Conservation (phyloP, 2,888 invertebrate genomes). For the Tetheella fluctuosa region DNA sequence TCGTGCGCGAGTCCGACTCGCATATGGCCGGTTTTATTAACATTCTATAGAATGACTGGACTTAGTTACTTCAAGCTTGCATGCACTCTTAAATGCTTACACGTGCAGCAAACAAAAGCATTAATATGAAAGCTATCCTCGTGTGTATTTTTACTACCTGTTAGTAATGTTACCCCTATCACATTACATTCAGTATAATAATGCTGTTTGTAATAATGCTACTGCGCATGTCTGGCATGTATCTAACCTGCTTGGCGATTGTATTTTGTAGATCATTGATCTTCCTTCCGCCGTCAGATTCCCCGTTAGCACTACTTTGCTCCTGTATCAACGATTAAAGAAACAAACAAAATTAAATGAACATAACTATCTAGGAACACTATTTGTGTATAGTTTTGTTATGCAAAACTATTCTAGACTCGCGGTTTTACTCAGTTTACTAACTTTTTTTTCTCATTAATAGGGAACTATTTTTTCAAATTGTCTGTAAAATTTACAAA, state of each 20-base stretch:
- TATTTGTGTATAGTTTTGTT: conserved; percentile 6
- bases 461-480: too few relatives aligned
- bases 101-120: too few relatives aligned
- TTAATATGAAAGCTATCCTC: too few relatives aligned
- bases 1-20: too few relatives aligned
- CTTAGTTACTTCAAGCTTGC: too few relatives aligned
- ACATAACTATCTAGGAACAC: conserved; percentile 22
- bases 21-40: too few relatives aligned
- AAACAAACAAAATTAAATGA: conserved; percentile 52
- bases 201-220: conserved; percentile 21
- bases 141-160: too few relatives aligned
- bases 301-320: conserved; percentile 75
- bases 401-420: neutral
- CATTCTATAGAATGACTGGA: too few relatives aligned
- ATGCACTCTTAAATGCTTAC: too few relatives aligned
- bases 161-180: conserved; percentile 2
- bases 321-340: conserved; percentile 72
- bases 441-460: too few relatives aligned
- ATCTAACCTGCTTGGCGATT: conserved; percentile 92
- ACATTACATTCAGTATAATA: conserved; percentile 10
- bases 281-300: conserved; percentile 76
- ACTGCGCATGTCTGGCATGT: neutral
- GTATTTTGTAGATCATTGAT: conserved; percentile 93
- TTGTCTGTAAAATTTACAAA: too few relatives aligned
- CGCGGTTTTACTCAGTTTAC: neutral